phyloP scores from a whole-genome alignment of 2,888 invertebrate species.

The Rhingia campestris region DNA sequence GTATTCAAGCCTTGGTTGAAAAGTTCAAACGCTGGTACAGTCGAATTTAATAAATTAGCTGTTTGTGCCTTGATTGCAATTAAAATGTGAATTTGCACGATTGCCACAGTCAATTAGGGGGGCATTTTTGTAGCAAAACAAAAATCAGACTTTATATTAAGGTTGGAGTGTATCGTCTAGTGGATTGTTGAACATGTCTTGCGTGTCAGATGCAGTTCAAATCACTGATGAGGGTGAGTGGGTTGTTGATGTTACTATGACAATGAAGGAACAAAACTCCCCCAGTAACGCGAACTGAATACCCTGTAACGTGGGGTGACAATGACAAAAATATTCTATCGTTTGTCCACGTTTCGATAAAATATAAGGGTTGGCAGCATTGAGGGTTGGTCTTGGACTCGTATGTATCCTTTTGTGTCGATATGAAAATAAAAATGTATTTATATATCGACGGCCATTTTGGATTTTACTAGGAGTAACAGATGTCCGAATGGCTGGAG shows the following conservation, averaged over 20 bases:
- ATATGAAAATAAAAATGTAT: conserved; percentile 4
- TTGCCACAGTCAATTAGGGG: conserved; percentile 17
- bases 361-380: conserved; percentile 19
- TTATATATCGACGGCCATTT: conserved; percentile 26
- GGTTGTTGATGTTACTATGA: conserved; percentile 52
- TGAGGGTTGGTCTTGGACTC: conserved; percentile 11
- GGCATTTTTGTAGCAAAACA: neutral
- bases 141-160: conserved; percentile 7
- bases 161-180: conserved; percentile 5
- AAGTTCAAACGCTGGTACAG: conserved; percentile 24
- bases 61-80: conserved; percentile 4
- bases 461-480: conserved; percentile 12
- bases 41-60: conserved; percentile 44
- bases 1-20: conserved; percentile 36
- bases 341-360: conserved; percentile 19
- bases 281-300: neutral
- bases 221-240: conserved; percentile 1
- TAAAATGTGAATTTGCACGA: conserved; percentile 6
- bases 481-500: conserved; percentile 25
- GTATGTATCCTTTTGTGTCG: neutral
- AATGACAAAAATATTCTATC: conserved; percentile 4
- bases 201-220: conserved; percentile 50
- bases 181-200: conserved; percentile 45
- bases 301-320: conserved; percentile 24
- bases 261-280: conserved; percentile 14